These are phyloP conservation scores for Cataglyphis altisquamis DNA, from an alignment of 2,888 invertebrate species.

Conservation along the genomic window DNA sequence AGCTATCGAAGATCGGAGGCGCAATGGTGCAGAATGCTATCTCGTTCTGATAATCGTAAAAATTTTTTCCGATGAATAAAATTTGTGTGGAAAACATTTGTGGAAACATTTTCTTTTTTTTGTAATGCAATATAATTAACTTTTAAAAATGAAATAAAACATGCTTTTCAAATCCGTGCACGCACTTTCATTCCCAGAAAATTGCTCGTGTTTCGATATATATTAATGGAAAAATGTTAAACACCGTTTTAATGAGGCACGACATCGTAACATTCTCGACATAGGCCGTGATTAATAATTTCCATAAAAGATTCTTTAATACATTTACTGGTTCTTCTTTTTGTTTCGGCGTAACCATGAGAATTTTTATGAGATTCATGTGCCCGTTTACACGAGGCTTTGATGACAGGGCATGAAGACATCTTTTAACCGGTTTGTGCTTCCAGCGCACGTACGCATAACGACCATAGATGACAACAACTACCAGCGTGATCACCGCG, in stretches of 20 bases:
- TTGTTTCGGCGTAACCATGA: conserved; percentile 6
- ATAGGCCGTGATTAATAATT: conserved; percentile 35
- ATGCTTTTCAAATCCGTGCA: background rate
- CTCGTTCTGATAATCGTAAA: conserved; percentile 47
- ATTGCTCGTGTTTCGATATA: background rate
- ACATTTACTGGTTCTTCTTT: background rate
- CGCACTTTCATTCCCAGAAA: background rate
- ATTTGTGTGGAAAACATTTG: conserved; percentile 26
- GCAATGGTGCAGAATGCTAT: conserved; percentile 21
- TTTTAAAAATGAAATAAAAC: conserved; percentile 7
- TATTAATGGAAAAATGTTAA: conserved; percentile 14
- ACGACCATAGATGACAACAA: conserved; percentile 77
- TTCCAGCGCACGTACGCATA: conserved; percentile 72
- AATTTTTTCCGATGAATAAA: conserved; percentile 49
- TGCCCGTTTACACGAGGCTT: conserved; percentile 70
- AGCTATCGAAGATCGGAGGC: conserved; percentile 17
- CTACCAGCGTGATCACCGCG: conserved; percentile 66
- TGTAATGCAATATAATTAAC: background rate
- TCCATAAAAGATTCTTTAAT: conserved; percentile 14
- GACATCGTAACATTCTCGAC: background rate
- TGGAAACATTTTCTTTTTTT: background rate
- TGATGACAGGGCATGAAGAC: conserved; percentile 75
- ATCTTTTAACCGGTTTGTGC: conserved; percentile 68
- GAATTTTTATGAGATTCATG: conserved; percentile 68
- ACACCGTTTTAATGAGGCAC: conserved; percentile 15